These are phyloP conservation scores for Bruchidius siliquastri DNA, from an alignment of 2,888 invertebrate genomes.

Conservation along the genomic window DNA sequence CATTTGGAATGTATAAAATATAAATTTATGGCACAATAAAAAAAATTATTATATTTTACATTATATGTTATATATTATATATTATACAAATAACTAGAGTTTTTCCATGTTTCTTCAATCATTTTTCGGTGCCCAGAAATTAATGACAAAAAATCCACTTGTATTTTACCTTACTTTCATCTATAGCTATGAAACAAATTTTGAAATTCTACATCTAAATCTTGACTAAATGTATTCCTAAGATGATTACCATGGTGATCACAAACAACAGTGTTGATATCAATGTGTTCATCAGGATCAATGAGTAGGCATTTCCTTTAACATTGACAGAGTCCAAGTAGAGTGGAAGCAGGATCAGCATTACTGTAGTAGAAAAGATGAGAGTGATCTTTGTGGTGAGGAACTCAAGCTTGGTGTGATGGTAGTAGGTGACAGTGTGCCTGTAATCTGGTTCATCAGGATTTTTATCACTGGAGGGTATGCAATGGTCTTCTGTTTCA, in stretches of 20 bases:
- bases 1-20: too few relatives aligned
- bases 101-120: too few relatives aligned
- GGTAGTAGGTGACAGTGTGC: conserved; percentile 30
- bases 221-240: too few relatives aligned
- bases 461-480: conserved; percentile 34
- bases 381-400: conserved; percentile 46
- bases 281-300: conserved; percentile 37
- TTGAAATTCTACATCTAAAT: too few relatives aligned
- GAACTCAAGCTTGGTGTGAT: conserved; percentile 46
- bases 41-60: too few relatives aligned
- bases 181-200: too few relatives aligned
- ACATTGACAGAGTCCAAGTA: conserved; percentile 47
- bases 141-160: too few relatives aligned
- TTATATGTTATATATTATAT: too few relatives aligned
- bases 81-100: too few relatives aligned
- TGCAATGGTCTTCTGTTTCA: conserved; percentile 40
- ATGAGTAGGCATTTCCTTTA: conserved; percentile 38
- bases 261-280: conserved; percentile 34
- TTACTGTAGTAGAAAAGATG: conserved; percentile 48
- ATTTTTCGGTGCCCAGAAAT: too few relatives aligned
- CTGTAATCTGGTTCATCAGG: conserved; percentile 24
- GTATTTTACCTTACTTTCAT: too few relatives aligned
- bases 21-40: too few relatives aligned
- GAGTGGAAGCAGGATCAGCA: conserved; percentile 52
- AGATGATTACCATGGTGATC: conserved; percentile 25